Evolutionary conservation across 2,797 vertebrate genomes (phyloP).

Genomic region (Diceros bicornis): DNA sequence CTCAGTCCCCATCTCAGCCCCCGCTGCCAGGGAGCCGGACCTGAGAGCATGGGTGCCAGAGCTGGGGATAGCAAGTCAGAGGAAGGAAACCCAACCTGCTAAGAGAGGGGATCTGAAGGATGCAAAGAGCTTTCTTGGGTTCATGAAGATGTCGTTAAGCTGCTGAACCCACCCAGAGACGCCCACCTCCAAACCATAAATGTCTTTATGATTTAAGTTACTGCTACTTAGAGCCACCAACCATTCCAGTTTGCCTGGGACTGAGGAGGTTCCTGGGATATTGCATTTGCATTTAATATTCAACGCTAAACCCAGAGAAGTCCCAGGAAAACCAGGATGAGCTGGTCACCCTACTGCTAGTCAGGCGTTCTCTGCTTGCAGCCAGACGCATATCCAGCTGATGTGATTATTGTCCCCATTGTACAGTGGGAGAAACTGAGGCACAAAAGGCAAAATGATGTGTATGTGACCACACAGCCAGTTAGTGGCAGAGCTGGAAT

Average conservation of each 20-base stretch:
- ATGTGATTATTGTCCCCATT: neutral
- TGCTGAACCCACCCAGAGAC: neutral
- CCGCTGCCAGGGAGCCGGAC: neutral
- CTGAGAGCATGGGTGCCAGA: neutral
- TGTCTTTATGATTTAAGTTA: neutral
- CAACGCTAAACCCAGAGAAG: neutral
- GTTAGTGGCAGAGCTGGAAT: neutral
- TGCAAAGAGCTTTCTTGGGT: neutral
- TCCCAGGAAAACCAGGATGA: neutral
- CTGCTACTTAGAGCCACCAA: neutral
- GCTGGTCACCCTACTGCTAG: neutral
- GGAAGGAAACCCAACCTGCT: neutral
- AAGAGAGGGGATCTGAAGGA: neutral
- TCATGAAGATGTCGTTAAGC: neutral
- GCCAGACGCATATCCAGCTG: accelerated
- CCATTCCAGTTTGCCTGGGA: neutral
- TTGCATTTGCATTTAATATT: neutral
- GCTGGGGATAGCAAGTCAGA: too few species aligned
- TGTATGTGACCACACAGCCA: neutral
- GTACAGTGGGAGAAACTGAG: neutral
- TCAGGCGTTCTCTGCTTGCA: neutral
- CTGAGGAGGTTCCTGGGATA: neutral
- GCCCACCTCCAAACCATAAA: too few species aligned
- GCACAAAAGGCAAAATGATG: neutral
- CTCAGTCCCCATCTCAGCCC: neutral